Evolutionary conservation across 2,113 vertebrate species (phyloP), one percentile per base, ranked within the genome.

Genomic region (Motacilla tschutschensis): DNA sequence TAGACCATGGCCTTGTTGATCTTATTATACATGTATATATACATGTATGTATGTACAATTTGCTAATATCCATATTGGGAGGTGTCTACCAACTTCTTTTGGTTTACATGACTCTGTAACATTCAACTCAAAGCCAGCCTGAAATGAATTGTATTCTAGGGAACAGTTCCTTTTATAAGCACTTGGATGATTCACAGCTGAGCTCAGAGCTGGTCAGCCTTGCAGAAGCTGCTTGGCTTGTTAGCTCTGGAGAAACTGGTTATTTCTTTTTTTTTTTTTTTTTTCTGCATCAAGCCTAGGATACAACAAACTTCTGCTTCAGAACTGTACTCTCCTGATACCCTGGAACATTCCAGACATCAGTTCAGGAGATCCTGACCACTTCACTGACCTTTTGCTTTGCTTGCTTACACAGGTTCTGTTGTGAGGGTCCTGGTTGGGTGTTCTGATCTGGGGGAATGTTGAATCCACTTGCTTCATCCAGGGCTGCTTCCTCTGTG

Each of bases 391-490:
- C 97, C 96, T 96, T 81, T 50, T 94, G 87, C 50, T 94, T 85
- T 60, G 81, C 40, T 81, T 90, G 92, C 71, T 47, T 79, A 89
- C 7, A 21, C 14, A 28, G 66, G 50, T 79, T 87, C 59, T 8
- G 79, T 40, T 83, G 60, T 5, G 2, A 85, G 28, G 33, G 88
- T 91, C 95, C 97, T 91, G 87, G 91, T 5, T 96, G 95, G 31
- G 93, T 95, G 41, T 90, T 95, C 35, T 94, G 94, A 91, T 98
- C 97, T 40, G 94, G 95, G n/a, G 97, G 98, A 91, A 98, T 98
- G 94, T 99, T 99, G 94, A 98, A 99, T 79, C 99, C 98, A 83
- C 98, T 98, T 89, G 98, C 98, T 92, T 98, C 98, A 91, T 99
- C 99, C 77, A 99, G 86, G 13, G 96, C 96, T 76, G 98, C 96